Evolutionary conservation across 2,113 vertebrate species (phyloP), one percentile per base, ranked within the genome.

Genomic region (Poeciliopsis turrubarensis): DNA sequence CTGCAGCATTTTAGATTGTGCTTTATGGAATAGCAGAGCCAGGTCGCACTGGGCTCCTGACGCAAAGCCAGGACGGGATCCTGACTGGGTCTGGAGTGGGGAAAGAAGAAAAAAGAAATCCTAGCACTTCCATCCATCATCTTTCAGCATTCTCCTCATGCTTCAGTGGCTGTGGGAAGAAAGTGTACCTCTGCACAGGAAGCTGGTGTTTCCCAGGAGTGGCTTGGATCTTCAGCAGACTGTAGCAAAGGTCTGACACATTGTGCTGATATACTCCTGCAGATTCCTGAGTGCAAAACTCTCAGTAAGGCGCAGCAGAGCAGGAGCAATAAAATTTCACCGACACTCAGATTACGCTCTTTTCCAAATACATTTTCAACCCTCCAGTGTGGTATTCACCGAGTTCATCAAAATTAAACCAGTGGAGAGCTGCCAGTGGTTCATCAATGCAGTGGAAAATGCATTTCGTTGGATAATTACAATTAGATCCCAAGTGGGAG

Each of bases 161-260:
- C 84, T 91, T 83, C 84, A 84, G 51, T 77, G 84, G 60, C 15
- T 47, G 51, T 19, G 72, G 75, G 82, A 81, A 86, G 77, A 63
- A 90, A 89, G 82, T 75, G 74, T 22, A 77, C 75, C 70, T 66
- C 83, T 70, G 75, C 70, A 75, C 82, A 86, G 81, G 87, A 89
- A 89, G 82, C 81, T 88, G 70, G 57, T 60, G 60, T 85, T 82
- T 86, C 83, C 80, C 81, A 80, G 75, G 82, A 82, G 89, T 60
- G 70, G 1, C 71, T 79, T 54, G 73, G 68, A 73, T 81, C 72
- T 82, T 90, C 75, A 71, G 37, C 79, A 87, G 73, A 87, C 61
- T 79, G 84, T 44, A 27, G 68, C 26, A 7, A 75, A 72, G 13
- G 27, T 60, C 80, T 86, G 88, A 87, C 84, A 89, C 70, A 26